A percentile compares a stretch with the other conserved stretches of the same genome.
phyloP scores from a whole-genome alignment of 2,113 vertebrate genomes.

The Eidolon helvum region DNA sequence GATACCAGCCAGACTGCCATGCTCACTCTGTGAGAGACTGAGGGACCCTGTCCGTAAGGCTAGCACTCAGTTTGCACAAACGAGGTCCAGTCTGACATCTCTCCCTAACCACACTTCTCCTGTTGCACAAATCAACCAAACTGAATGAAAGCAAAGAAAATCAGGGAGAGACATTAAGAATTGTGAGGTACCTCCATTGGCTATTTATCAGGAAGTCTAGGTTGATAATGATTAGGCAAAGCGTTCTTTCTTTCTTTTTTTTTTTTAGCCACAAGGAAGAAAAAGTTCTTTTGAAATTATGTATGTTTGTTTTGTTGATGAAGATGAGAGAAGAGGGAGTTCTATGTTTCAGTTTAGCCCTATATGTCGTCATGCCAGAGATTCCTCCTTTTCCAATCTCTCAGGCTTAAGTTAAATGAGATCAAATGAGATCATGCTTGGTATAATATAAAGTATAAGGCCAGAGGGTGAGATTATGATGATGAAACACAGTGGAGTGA shows the following conservation, averaged over 20 bases:
- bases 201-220: not conserved
- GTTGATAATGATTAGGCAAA: not conserved
- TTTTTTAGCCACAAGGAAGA: not conserved
- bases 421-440: constrained; percentile 26
- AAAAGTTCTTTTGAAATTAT: not conserved
- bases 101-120: not conserved
- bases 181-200: not conserved
- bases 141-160: not conserved
- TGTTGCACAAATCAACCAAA: not conserved
- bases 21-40: not conserved
- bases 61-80: not conserved
- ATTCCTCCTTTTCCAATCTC: not conserved
- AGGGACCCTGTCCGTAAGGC: not conserved
- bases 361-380: not conserved
- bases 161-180: not conserved
- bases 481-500: not conserved
- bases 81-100: not conserved
- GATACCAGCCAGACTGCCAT: not conserved
- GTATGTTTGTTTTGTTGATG: not conserved
- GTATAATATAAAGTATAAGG: constrained; percentile 34
- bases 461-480: constrained; percentile 24
- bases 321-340: not conserved
- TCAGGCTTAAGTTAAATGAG: constrained; percentile 24
- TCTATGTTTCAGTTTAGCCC: not conserved
- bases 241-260: not conserved